Base-by-base conservation (phyloP, 2,797 vertebrate species). In the Botia kubotai region DNA sequence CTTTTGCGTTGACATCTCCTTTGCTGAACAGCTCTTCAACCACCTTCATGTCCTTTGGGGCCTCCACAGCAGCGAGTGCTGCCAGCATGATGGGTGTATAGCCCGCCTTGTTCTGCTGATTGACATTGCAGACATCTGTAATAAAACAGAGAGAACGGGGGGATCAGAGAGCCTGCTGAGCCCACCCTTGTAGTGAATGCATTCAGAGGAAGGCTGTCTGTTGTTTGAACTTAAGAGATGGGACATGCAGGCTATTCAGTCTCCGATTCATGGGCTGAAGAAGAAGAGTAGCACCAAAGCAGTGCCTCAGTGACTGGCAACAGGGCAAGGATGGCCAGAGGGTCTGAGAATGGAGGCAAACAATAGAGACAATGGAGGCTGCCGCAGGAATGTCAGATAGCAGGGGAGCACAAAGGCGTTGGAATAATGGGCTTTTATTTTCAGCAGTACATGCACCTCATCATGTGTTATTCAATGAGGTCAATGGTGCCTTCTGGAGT, bases 61-160 rank as follows among this genome's bases (percentile, higher is more conserved):
- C 95, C 87, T 99, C 97, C 88, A 98, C 96, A 4, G 97, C 97
- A 0, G 98, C 97, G 16, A 99, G 95, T 0, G 98, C 97, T 0
- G 98, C 98, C 2, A 99, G 94, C 98, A 99, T 99, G 93, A 99
- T 99, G 87, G 98, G 97, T 0, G 97, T 99, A 86, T 99, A 99
- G 19, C 98, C 98, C 0, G 98, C 98, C 91, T 99, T 99, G 93
- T 99, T 99, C 95, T 98, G 97, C 87, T 99, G 97, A 90, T 99
- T 95, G 87, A 99, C 97, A 0, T 99, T 97, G 83, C 98, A 99
- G 91, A 97, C 94, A 43, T 97, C 98, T 99, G 93, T 67, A 74
- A 86, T 39, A 84, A 80, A 85, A 81, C 67, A 52, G 48, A 57
- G 53, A 58, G 39, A 75, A 80, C 21, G 50, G 50, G 68, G 75